Conservation (phyloP, 2,797 vertebrate species). For the Melanogrammus aeglefinus region DNA sequence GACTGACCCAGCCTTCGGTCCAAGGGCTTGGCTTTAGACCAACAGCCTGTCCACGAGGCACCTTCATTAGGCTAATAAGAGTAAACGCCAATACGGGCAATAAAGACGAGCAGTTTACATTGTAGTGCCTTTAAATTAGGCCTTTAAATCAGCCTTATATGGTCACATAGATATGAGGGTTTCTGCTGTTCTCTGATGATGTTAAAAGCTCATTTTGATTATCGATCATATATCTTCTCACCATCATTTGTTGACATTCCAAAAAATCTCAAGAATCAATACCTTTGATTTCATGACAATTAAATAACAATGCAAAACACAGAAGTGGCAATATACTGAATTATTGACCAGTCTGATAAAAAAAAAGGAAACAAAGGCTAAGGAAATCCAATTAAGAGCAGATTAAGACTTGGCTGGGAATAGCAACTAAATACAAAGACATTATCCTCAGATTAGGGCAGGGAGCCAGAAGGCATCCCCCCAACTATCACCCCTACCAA, state of each 20-base stretch:
- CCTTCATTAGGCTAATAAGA: neutral
- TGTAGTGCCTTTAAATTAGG: neutral
- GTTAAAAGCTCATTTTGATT: neutral
- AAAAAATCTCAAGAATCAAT: neutral
- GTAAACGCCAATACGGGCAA: neutral
- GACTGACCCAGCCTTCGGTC: neutral
- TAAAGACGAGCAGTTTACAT: neutral
- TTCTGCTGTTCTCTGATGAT: neutral
- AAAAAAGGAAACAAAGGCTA: constrained; percentile 45
- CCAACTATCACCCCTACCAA: constrained; percentile 35
- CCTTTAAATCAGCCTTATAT: neutral
- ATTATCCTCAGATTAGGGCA: constrained; percentile 61
- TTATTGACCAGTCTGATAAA: constrained; percentile 21
- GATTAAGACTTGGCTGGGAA: constrained; percentile 70
- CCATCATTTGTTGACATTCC: neutral
- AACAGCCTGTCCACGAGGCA: neutral
- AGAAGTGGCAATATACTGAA: neutral
- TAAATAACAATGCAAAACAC: neutral
- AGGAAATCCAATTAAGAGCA: constrained; percentile 68
- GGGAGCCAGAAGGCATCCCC: constrained; percentile 27
- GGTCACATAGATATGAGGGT: neutral
- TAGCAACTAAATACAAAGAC: constrained; percentile 63
- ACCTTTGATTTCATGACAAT: neutral
- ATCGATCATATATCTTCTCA: neutral
- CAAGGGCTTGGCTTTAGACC: neutral